Percentiles rank a stretch among this genome's conserved stretches.
These are phyloP conservation scores for Tanytarsus gracilentus DNA, from an alignment of 2,888 invertebrate species.

Conservation along the genomic window DNA sequence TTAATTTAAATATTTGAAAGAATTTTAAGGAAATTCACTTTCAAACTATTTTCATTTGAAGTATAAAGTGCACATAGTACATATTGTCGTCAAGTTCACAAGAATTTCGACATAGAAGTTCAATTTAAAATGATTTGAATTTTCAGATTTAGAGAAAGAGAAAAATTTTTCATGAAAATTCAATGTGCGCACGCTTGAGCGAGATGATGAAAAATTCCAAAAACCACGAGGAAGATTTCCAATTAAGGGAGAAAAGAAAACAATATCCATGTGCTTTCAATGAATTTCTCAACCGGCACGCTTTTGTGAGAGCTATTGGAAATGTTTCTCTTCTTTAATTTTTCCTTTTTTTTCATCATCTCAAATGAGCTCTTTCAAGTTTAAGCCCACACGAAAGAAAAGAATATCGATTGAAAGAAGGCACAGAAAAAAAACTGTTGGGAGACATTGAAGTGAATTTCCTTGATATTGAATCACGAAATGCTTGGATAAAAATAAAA, in stretches of 20 bases:
- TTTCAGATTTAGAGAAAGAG: background rate
- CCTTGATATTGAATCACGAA: no score
- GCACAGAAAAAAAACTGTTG: no score
- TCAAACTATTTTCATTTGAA: background rate
- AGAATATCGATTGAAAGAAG: no score
- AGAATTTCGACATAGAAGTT: background rate
- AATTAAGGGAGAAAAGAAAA: slow-evolving; percentile 5
- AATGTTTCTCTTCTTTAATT: no score
- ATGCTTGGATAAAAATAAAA: no score
- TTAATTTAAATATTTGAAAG: background rate
- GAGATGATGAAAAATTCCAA: background rate
- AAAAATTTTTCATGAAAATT: slow-evolving; percentile 1
- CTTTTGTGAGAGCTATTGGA: no score
- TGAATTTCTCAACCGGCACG: background rate
- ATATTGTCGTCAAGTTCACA: background rate
- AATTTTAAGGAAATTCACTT: background rate
- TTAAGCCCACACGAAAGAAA: no score
- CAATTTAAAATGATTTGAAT: background rate
- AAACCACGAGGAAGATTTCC: slow-evolving; percentile 7
- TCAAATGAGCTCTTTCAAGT: no score
- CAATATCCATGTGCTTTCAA: slow-evolving; percentile 1
- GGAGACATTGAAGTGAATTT: no score
- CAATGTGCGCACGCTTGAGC: background rate
- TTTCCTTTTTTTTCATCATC: no score
- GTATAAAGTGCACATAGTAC: background rate